phyloP scores from a whole-genome alignment of 2,113 vertebrate species.

The Morone chrysops region DNA sequence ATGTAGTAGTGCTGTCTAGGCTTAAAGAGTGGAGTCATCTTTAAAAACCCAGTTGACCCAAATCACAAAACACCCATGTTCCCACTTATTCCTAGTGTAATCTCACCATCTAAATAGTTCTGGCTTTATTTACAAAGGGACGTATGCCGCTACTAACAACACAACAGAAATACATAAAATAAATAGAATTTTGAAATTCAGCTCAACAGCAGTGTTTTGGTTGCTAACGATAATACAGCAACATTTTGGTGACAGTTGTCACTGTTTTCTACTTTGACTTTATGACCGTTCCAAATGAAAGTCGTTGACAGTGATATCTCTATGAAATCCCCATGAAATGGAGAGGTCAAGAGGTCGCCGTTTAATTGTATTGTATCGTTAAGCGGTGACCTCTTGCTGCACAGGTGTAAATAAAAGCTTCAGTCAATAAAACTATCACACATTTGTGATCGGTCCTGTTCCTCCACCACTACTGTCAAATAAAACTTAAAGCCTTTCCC shows the following conservation, averaged over 20 bases:
- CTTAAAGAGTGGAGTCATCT: background rate
- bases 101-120: background rate
- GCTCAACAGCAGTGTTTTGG: background rate
- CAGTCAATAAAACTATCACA: conserved; percentile 15
- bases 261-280: background rate
- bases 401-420: conserved; percentile 10
- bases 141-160: background rate
- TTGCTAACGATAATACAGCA: background rate
- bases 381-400: conserved; percentile 16
- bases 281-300: background rate
- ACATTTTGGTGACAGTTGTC: background rate
- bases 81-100: background rate
- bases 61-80: background rate
- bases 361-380: conserved; percentile 18
- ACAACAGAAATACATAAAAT: background rate
- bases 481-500: background rate
- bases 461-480: background rate
- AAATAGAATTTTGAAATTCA: background rate
- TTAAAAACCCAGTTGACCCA: background rate
- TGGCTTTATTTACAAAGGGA: background rate
- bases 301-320: background rate
- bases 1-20: background rate
- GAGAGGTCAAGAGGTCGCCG: conserved; percentile 4
- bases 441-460: background rate
- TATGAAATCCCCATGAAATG: background rate